These are phyloP conservation scores for Periophthalmus magnuspinnatus DNA, from an alignment of 2,797 vertebrate species.

Conservation along the genomic window DNA sequence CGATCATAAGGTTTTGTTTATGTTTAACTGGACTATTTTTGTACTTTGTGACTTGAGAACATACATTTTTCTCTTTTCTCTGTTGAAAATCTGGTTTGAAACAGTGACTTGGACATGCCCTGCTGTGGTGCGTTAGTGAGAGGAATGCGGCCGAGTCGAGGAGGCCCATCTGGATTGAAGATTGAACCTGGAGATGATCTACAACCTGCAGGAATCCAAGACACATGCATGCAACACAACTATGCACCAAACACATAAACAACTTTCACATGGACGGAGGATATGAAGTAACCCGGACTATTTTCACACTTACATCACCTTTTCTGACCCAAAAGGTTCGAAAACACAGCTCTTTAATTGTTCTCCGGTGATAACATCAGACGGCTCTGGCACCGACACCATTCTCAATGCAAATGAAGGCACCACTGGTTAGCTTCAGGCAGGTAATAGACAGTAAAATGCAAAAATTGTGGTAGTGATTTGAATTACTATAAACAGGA, in stretches of 20 bases:
- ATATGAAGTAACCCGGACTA: conserved; percentile 4
- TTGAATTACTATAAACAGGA: neutral
- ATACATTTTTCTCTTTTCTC: neutral
- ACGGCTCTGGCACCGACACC: neutral
- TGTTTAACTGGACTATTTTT: no score
- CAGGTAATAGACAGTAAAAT: neutral
- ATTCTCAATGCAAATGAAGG: neutral
- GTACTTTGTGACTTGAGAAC: neutral
- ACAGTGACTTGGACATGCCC: neutral
- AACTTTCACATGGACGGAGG: conserved; percentile 12
- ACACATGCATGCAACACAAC: conserved; percentile 22
- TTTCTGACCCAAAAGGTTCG: neutral
- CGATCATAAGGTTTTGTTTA: no score
- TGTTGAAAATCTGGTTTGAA: neutral
- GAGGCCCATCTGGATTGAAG: conserved; percentile 68
- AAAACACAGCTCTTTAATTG: neutral
- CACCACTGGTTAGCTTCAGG: neutral
- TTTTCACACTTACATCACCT: neutral
- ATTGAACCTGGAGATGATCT: conserved; percentile 70
- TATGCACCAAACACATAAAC: conserved; percentile 24
- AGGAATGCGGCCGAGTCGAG: conserved; percentile 54
- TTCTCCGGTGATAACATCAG: neutral
- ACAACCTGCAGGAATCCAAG: conserved; percentile 46
- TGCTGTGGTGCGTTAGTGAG: conserved; percentile 35
- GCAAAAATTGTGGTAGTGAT: neutral